Percentiles rank a stretch among this genome's conserved stretches.
phyloP scores from a whole-genome alignment of 2,888 invertebrate genomes.

The Scelioninae gen. 2 region DNA sequence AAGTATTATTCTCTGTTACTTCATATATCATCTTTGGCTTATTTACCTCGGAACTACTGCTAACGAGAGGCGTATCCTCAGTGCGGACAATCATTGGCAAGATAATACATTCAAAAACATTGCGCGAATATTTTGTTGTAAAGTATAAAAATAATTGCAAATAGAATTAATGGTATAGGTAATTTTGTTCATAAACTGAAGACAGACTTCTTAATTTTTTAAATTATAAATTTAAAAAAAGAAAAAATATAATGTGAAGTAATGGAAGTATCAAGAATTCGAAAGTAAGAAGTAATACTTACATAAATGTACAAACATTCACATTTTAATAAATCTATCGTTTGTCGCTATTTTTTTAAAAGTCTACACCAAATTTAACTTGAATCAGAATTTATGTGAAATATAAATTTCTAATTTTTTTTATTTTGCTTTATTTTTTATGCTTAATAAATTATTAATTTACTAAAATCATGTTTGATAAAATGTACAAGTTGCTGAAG shows the following conservation, averaged over 20 bases:
- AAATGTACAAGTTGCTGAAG: too few relatives aligned
- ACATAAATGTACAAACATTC: too few relatives aligned
- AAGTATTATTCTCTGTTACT: constrained; percentile 70
- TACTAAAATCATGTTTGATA: too few relatives aligned
- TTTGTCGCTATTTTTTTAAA: too few relatives aligned
- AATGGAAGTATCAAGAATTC: neutral
- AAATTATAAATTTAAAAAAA: neutral
- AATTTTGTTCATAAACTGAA: constrained; percentile 6
- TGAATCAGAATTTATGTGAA: too few relatives aligned
- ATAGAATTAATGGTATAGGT: neutral
- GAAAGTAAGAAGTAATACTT: neutral
- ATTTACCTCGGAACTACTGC: constrained; percentile 70
- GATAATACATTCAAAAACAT: constrained; percentile 67
- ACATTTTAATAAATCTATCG: too few relatives aligned
- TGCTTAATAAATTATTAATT: too few relatives aligned
- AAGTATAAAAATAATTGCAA: constrained; percentile 61
- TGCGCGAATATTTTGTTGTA: constrained; percentile 69
- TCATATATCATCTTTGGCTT: constrained; percentile 75
- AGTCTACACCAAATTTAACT: too few relatives aligned
- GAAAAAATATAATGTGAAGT: neutral
- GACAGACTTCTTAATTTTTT: constrained; percentile 15
- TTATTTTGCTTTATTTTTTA: too few relatives aligned
- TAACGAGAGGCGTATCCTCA: constrained; percentile 67
- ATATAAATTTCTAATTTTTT: too few relatives aligned
- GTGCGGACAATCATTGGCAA: constrained; percentile 62